Evolutionary conservation across 2,797 vertebrate genomes (phyloP), one percentile per base, ranked within the genome.

Genomic region (Eospalax fontanierii): DNA sequence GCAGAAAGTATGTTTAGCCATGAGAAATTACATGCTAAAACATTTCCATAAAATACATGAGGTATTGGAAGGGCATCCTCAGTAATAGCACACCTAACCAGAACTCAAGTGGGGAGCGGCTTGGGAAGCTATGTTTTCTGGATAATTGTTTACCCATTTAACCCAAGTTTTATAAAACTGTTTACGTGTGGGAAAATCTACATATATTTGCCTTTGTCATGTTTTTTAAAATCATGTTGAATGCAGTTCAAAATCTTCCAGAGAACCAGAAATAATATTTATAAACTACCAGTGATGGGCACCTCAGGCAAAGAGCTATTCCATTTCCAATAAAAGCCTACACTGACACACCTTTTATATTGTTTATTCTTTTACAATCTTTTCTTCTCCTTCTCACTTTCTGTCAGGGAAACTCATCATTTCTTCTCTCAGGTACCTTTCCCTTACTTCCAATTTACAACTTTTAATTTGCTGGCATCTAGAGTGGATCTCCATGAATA

Each of bases 221-320:
- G 9, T 50, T 33, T n/a, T 6, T 19, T 63, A 54, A 82, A 95
- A 86, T 54, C 84, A 66, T 3, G 33, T 0, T 76, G 75, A 74
- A 43, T 26, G 82, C 66, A 95, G 93, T 46, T 78, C 54, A 79
- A 81, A 88, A 28, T 87, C 26, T 50, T 79, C 43, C 92, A 54
- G 14, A 80, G 8, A 21, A 73, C 30, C 11, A 30, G 38, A 93
- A 80, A 78, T 11, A 73, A 87, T 76, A 87, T 21, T 30, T 0
- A 1, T 0, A 12, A 63, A n/a, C 38, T 9, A 26, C 35, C 1
- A 9, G 50, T 33, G 63, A 40, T 2, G 2, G 65, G 30, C 40
- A 70, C 63, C 26, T 5, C 35, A 15, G 33, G 70, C 33, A 38
- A 30, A 59, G 11, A 43, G 43, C 21, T 5, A 61, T 8, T 38